Percentiles rank a stretch among this genome's conserved stretches.
Conservation (phyloP, 92 coral and sea anemone species). For the Umimayanthus chanpuru region DNA sequence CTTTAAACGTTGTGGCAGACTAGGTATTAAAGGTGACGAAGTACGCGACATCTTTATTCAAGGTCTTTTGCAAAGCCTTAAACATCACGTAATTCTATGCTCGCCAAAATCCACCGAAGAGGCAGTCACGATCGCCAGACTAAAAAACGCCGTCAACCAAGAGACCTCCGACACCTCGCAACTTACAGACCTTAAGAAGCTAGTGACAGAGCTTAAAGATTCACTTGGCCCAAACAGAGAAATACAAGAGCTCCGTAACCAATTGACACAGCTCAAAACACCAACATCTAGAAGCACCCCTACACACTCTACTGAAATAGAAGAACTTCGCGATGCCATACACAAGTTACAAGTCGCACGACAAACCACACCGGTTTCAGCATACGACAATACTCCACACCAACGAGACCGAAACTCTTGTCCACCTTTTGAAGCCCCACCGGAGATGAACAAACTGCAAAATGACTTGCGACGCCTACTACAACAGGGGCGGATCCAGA, state of each 20-base stretch:
- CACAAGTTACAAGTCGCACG: neutral
- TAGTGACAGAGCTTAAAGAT: neutral
- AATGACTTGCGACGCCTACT: neutral
- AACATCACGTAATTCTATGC: neutral
- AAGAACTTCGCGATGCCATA: constrained; percentile 5
- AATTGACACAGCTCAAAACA: neutral
- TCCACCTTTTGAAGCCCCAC: neutral
- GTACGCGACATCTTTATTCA: neutral
- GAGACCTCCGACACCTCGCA: neutral
- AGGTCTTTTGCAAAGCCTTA: neutral
- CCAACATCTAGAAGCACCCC: neutral
- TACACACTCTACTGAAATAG: neutral
- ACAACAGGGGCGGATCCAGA: too few relatives aligned
- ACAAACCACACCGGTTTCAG: neutral
- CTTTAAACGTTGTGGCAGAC: neutral
- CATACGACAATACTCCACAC: neutral
- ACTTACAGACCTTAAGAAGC: neutral
- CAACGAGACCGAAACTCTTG: neutral
- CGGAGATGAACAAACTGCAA: neutral
- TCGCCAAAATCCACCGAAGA: neutral
- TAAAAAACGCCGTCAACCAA: constrained; percentile 13
- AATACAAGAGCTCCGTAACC: constrained; percentile 11
- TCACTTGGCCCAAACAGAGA: neutral
- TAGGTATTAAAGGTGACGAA: constrained; percentile 16
- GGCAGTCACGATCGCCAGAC: constrained; percentile 3